These are phyloP conservation scores for Itoplectis maculator DNA, from an alignment of 2,888 invertebrate genomes.

Conservation along the genomic window DNA sequence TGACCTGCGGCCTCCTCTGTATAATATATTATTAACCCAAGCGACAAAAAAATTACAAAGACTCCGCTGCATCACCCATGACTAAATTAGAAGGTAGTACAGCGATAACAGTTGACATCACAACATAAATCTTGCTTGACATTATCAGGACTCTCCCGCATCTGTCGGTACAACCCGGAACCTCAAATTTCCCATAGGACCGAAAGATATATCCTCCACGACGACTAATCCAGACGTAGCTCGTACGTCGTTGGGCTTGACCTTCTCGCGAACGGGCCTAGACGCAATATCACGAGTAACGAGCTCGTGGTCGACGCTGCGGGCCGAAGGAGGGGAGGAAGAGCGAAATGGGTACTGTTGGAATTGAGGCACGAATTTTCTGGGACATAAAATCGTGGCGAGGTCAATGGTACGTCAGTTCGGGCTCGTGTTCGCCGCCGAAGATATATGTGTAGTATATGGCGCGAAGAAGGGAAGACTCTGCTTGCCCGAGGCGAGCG, in stretches of 20 bases:
- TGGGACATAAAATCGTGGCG: conserved; percentile 69
- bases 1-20: too few species aligned
- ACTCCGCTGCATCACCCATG: too few species aligned
- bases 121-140: not conserved
- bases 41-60: too few species aligned
- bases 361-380: conserved; percentile 67
- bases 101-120: too few species aligned
- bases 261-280: conserved; percentile 54
- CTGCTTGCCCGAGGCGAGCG: conserved; percentile 29
- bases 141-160: not conserved
- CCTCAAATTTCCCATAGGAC: conserved; percentile 25
- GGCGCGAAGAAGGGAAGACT: conserved; percentile 27
- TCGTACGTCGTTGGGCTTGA: conserved; percentile 43
- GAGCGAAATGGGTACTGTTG: conserved; percentile 22
- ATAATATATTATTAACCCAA: too few species aligned
- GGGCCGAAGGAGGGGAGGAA: conserved; percentile 30
- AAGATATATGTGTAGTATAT: conserved; percentile 19
- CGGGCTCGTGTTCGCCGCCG: conserved; percentile 34
- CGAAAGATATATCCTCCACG: conserved; percentile 1
- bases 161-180: not conserved
- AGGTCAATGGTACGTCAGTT: conserved; percentile 64
- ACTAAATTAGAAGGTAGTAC: too few species aligned
- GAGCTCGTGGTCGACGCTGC: conserved; percentile 40
- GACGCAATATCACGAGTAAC: conserved; percentile 67
- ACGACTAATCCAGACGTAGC: not conserved